A percentile compares a stretch with the other conserved stretches of the same genome.
Conservation (phyloP, 2,113 vertebrate genomes). For the Salvelinus namaycush region DNA sequence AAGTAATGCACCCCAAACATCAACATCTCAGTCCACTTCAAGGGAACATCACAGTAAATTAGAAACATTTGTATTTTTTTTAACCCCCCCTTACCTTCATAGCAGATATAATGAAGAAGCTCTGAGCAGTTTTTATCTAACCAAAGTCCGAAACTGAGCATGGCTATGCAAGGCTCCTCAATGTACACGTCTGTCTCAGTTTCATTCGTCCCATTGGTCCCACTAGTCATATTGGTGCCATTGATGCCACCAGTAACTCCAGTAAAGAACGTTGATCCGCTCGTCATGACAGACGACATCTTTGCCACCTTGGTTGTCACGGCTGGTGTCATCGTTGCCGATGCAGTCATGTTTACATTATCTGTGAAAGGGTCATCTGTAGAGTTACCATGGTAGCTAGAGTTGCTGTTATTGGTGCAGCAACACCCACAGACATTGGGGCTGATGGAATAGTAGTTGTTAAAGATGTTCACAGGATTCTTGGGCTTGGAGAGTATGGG, state of each 20-base stretch:
- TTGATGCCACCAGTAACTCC: background rate
- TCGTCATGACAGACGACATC: background rate
- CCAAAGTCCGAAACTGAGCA: constrained; percentile 68
- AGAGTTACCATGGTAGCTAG: background rate
- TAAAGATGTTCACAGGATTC: background rate
- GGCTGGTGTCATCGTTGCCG: too few relatives aligned
- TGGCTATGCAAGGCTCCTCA: constrained; percentile 63
- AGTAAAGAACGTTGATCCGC: background rate
- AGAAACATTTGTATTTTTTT: background rate
- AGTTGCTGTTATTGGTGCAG: background rate
- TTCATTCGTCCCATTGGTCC: background rate
- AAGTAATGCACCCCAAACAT: background rate
- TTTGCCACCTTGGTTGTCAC: background rate
- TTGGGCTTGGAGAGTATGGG: constrained; percentile 43
- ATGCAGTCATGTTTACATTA: background rate
- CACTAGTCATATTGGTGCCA: background rate
- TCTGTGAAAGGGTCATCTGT: background rate
- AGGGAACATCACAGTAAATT: background rate
- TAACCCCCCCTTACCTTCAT: constrained; percentile 60
- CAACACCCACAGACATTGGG: background rate
- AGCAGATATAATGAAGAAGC: constrained; percentile 63
- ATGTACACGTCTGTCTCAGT: constrained; percentile 34
- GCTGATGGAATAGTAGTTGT: background rate
- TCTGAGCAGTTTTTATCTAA: constrained; percentile 56
- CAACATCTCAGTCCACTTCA: background rate